Evolutionary conservation across 2,888 invertebrate species (phyloP), one percentile per base, ranked within the genome.

Genomic region (Dynastes tityus): DNA sequence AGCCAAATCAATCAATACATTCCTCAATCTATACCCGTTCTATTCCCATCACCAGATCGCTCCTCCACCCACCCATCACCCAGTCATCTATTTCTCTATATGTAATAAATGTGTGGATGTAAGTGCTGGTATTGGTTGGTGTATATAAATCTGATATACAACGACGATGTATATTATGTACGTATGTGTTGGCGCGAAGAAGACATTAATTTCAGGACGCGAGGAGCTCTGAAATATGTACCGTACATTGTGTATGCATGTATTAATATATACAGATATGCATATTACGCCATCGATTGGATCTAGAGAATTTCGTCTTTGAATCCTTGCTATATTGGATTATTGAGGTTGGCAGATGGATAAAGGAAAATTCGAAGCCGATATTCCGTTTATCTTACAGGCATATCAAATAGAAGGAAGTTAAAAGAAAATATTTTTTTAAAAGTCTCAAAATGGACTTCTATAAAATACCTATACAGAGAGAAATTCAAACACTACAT

Each of bases 1-100:
- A 55, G n/a, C 22, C 55, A 55, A 55, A 55, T 55, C 55, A 55
- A 55, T 55, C 55, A 55, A 55, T 55, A 55, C 55, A 55, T 55
- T 55, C 55, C 55, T 55, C 45, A 11, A 55, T 55, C 55, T 55
- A 55, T 55, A 55, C 55, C 11, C 45, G 55, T 16, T 22, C 16
- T 55, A 55, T 55, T 55, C 16, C 32, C 8, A 55, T 55, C 55
- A 22, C 55, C 6, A 55, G 6, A 55, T 22, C 55, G 22, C 55
- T 16, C 55, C 16, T 3, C 55, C 55, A 22, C 6, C 55, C 55
- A 8, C 55, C 22, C 22, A 22, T 55, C 45, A 22, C n/a, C n/a
- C 55, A 1, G 55, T 2, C 55, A 22, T 55, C 55, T 22, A 22
- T 55, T 22, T 55, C 55, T 22, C n/a, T 55, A 16, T 55, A 22